phyloP scores from a whole-genome alignment of 2,113 vertebrate genomes.

The Phylloscopus trochilus region DNA sequence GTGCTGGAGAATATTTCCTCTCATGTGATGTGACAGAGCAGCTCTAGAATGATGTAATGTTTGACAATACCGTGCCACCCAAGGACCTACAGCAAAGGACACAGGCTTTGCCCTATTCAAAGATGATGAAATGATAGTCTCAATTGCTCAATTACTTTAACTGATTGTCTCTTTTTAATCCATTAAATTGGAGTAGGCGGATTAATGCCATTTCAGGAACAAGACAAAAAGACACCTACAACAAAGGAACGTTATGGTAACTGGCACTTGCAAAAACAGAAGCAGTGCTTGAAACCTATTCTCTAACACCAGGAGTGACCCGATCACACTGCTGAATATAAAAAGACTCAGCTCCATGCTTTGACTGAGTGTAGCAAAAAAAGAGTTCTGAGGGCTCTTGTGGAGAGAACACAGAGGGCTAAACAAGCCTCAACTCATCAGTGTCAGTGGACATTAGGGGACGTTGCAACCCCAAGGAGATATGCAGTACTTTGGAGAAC shows the following conservation, averaged over 20 bases:
- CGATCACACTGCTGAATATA: background rate
- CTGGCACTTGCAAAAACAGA: background rate
- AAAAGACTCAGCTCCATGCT: background rate
- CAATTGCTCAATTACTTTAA: conserved; percentile 45
- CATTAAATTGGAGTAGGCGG: conserved; percentile 21
- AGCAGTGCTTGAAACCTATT: background rate
- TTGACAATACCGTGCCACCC: background rate
- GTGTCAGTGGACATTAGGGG: background rate
- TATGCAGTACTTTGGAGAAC: background rate
- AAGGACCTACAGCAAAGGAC: background rate
- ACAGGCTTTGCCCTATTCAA: background rate
- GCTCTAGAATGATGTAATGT: background rate
- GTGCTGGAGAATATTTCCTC: background rate
- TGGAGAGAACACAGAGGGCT: background rate
- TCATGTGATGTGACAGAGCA: background rate
- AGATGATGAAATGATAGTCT: conserved; percentile 2
- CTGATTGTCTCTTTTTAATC: conserved; percentile 47
- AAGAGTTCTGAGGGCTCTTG: background rate
- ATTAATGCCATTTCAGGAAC: background rate
- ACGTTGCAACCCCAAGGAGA: background rate
- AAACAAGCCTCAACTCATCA: background rate
- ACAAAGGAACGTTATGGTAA: background rate
- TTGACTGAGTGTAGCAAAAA: background rate
- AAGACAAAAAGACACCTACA: background rate
- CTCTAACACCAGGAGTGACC: background rate